phyloP scores from a whole-genome alignment of 2,888 invertebrate species.

The Polydrusus pterygomalis region DNA sequence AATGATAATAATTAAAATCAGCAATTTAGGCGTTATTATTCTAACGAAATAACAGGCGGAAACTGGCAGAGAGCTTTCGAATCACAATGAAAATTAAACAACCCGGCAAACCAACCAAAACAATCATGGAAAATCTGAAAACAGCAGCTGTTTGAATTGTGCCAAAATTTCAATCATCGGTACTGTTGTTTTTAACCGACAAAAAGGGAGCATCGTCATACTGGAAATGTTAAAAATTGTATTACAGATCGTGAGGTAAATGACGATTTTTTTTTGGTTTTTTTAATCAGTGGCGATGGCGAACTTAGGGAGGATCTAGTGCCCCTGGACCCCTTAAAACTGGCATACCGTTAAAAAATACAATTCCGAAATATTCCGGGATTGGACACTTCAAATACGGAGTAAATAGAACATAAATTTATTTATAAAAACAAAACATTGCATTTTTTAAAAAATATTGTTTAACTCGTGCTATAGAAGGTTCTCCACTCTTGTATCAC shows the following conservation, averaged over 20 bases:
- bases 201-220: background rate
- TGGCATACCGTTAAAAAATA: too few relatives aligned
- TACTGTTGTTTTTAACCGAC: constrained; percentile 56
- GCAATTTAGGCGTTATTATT: constrained; percentile 42
- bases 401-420: too few relatives aligned
- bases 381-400: too few relatives aligned
- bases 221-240: background rate
- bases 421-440: too few relatives aligned
- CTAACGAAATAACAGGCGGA: constrained; percentile 38
- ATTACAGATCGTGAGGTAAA: background rate
- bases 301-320: too few relatives aligned
- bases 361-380: too few relatives aligned
- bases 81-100: constrained; percentile 45
- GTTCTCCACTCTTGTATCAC: too few relatives aligned
- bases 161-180: constrained; percentile 59
- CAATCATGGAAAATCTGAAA: constrained; percentile 61
- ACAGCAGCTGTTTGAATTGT: constrained; percentile 60
- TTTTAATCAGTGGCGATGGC: too few relatives aligned
- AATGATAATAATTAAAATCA: constrained; percentile 40
- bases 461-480: too few relatives aligned
- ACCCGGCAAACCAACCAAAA: constrained; percentile 46
- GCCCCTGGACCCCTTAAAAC: too few relatives aligned
- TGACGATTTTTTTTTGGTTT: background rate
- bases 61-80: constrained; percentile 33
- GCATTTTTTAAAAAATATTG: too few relatives aligned